These are phyloP conservation scores for Drosophila tsacasi DNA, from an alignment of 1,140 invertebrate species.

Conservation along the genomic window DNA sequence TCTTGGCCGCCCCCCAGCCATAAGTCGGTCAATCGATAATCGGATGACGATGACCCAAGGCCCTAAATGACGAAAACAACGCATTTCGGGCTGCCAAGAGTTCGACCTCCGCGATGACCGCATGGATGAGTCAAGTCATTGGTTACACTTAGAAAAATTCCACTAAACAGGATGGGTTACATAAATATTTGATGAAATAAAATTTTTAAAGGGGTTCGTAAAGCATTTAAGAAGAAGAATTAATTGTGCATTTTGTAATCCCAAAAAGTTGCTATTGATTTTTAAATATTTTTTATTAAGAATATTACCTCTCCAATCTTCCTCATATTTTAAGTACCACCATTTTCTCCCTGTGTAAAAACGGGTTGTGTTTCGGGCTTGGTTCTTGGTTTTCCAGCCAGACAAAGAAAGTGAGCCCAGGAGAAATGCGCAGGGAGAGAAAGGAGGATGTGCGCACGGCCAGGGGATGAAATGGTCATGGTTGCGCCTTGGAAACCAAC, in stretches of 20 bases:
- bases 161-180: neutral
- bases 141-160: constrained; percentile 21
- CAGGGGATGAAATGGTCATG: constrained; percentile 58
- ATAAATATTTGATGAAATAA: too few species aligned
- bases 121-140: constrained; percentile 65
- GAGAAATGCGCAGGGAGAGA: constrained; percentile 41
- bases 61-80: constrained; percentile 52
- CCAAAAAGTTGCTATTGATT: too few species aligned
- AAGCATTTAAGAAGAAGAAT: too few species aligned
- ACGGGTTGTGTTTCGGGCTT: constrained; percentile 26
- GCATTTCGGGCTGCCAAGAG: constrained; percentile 44
- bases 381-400: constrained; percentile 15
- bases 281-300: neutral
- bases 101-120: constrained; percentile 56
- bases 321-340: too few species aligned
- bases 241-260: neutral
- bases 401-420: constrained; percentile 22
- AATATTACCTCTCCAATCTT: neutral
- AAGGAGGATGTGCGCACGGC: constrained; percentile 32
- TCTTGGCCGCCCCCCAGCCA: constrained; percentile 28
- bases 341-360: constrained; percentile 15
- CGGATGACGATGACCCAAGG: constrained; percentile 53
- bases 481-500: constrained; percentile 37
- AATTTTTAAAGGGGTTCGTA: neutral
- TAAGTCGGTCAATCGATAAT: constrained; percentile 75